Base-by-base conservation (phyloP, 35 echinoderm and acorn worm genomes). In the Lytechinus pictus region DNA sequence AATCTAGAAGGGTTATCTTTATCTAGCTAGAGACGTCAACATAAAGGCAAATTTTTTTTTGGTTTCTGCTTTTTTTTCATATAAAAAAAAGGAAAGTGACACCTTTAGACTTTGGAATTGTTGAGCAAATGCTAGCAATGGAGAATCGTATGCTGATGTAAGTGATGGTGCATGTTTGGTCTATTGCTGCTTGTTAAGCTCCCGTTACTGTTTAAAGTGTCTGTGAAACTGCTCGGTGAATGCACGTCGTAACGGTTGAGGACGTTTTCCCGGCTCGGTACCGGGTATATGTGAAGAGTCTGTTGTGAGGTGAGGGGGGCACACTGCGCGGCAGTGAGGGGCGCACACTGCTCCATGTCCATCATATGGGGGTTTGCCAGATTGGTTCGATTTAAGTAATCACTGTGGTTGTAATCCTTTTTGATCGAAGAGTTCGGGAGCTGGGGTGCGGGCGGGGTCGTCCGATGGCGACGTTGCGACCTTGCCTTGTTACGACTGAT, bases 291-390 rank as follows among this genome's bases (percentile, higher is more conserved):
- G 92, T 91, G 94, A 55, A 96, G 57, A 51, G 79, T 61, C 54
- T 91, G 56, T 86, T 95, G 86, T 11, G 86, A 89, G 24, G 88
- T 24, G 3, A 94, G 27, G 2, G 92, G 96, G 16, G 92, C 52
- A 8, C 92, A 93, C 54, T 93, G 92, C 88, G 29, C 88, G 13
- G 53, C 66, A 16, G 96, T 96, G 27, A 96, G 87, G 6, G 96
- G 96, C 29, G 94, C 94, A 55, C 96, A 95, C 55, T 96, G 96
- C 51, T 96, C 96, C 92, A 94, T 95, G 96, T 96, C 96, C 88
- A 94, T 91, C 57, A 53, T 71, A 44, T 94, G 91, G 8, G 60
- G 90, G 87, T 55, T 95, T 54, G 55, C 54, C 71, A 57, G 94
- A 58, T 28, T 94, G 94, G 51, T 88, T 52, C 89, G 53, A 71